Conservation (phyloP, 2,113 vertebrate genomes). For the Puma concolor region DNA sequence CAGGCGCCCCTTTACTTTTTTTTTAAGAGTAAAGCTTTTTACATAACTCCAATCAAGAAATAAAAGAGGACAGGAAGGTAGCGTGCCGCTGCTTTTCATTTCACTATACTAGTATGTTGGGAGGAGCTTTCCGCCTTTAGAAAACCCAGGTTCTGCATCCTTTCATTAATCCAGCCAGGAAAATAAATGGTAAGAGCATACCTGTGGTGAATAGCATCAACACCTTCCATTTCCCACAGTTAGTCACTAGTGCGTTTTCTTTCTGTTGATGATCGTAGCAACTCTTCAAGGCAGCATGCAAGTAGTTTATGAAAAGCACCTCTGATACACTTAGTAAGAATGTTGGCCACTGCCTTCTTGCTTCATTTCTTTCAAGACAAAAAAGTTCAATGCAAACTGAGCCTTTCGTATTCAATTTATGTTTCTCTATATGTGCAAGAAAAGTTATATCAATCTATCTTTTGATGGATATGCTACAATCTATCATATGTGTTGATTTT, state of each 20-base stretch:
- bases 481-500: background rate
- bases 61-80: background rate
- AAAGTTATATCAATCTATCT: background rate
- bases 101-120: background rate
- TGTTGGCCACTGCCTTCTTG: background rate
- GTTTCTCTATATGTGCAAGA: background rate
- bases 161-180: background rate
- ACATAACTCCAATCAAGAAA: background rate
- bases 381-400: background rate
- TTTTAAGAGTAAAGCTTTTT: constrained; percentile 19
- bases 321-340: background rate
- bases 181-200: background rate
- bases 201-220: background rate
- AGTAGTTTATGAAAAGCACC: background rate
- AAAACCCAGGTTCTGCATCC: background rate
- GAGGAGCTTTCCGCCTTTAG: background rate
- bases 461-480: background rate
- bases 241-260: background rate
- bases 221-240: background rate
- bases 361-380: background rate
- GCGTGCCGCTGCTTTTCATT: background rate
- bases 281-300: background rate
- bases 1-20: background rate
- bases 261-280: background rate
- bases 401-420: background rate